Base-by-base conservation (phyloP, 2,888 invertebrate genomes). In the Drosophila nr. fundita region DNA sequence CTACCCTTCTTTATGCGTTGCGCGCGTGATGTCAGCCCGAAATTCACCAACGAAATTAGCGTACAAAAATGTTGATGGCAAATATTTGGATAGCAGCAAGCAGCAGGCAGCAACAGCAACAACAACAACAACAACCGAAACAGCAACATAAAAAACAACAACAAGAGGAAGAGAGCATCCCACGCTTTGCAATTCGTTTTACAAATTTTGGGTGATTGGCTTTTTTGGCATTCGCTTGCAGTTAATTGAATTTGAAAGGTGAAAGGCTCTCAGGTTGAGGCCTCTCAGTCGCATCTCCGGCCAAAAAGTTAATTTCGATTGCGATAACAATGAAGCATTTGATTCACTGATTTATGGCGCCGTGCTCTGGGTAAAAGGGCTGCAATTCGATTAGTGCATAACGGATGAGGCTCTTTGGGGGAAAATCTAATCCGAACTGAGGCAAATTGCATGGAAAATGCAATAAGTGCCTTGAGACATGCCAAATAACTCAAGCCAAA, bases 171-270 rank as follows among this genome's bases (percentile, higher is more conserved):
- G 57, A 72, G 59, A 68, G 64, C 79, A 76, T 85, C 87, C 87
- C 90, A 90, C 90, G 88, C 87, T 90, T 83, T 71, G 79, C 81
- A 75, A 82, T 90, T 87, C 88, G 86, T 66, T 83, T 83, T 80
- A 83, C 87, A 74, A 84, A 87, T 82, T 89, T 89, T 82, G 55
- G 82, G 67, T 79, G 83, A 88, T 90, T 90, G 85, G 76, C 80
- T 86, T 85, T 73, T 45, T 45, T 15, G 78, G 73, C 75, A 89
- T 78, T 87, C 74, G 84, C 77, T 78, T 87, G 89, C 88, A 87
- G 83, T 82, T 90, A 87, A 90, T 88, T 90, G 87, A 90, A 87
- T 83, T 88, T 71, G 88, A 87, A 87, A 90, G 87, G 87, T 87
- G 90, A 87, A 87, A 87, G 87, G 87, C 88, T 73, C 52, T 45